phyloP scores from a whole-genome alignment of 2,797 vertebrate genomes.

The Jordanella pulchra region DNA sequence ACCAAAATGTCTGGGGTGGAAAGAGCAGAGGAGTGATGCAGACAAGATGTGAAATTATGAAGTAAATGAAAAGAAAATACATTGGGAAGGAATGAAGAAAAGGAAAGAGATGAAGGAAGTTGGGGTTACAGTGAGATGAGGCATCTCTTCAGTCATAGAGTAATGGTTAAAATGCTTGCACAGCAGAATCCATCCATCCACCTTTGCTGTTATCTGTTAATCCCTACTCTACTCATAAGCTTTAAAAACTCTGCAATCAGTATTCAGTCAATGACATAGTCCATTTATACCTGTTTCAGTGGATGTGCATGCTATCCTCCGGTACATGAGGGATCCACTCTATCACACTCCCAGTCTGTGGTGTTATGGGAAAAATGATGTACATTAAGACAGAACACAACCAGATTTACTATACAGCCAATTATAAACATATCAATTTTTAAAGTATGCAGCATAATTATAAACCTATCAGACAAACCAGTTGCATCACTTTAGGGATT shows the following conservation, averaged over 20 bases:
- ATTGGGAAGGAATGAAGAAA: constrained; percentile 30
- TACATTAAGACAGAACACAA: constrained; percentile 2
- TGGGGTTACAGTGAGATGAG: constrained; percentile 32
- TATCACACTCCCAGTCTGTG: constrained; percentile 31
- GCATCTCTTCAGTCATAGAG: constrained; percentile 30
- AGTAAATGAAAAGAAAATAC: constrained; percentile 53
- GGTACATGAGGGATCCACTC: constrained; percentile 11
- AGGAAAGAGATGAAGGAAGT: not conserved
- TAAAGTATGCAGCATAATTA: constrained; percentile 35
- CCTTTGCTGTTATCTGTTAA: too few relatives aligned
- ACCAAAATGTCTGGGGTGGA: constrained; percentile 40
- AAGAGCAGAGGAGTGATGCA: constrained; percentile 46
- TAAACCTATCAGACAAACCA: constrained; percentile 19
- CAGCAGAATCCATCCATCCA: not conserved
- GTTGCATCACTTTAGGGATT: constrained; percentile 17
- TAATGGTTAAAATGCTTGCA: not conserved
- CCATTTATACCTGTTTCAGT: constrained; percentile 8
- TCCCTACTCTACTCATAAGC: not conserved
- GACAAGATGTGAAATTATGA: constrained; percentile 63
- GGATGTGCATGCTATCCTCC: constrained; percentile 24
- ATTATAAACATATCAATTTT: not conserved
- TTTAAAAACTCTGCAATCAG: not conserved
- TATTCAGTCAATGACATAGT: constrained; percentile 37
- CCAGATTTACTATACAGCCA: constrained; percentile 14
- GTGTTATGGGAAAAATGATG: constrained; percentile 13